Base-by-base conservation (phyloP, 2,797 vertebrate genomes). In the Hypotaenidia philippensis region DNA sequence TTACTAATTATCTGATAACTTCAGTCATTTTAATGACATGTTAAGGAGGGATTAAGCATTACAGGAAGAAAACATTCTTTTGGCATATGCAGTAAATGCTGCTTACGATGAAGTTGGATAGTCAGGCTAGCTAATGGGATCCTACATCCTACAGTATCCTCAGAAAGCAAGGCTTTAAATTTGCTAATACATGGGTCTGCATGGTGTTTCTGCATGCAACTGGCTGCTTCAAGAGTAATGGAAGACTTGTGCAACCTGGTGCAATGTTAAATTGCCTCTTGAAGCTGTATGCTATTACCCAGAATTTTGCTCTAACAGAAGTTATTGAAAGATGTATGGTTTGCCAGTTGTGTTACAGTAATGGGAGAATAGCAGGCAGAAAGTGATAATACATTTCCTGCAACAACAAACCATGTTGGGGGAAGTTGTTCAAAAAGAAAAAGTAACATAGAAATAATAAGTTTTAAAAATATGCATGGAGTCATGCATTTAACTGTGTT, bases 121-220 rank as follows among this genome's bases (percentile, higher is more conserved):
- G 20, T 71, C 14, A 79, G 36, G 29, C 21, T 41, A 23, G 9
- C 32, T 79, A 72, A 72, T 60, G 26, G 36, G 89, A 18, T 38
- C 29, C 63, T 41, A 6, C 45, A 25, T 50, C 50, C 23, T 83
- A 4, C 10, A 26, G 1, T 69, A 65, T 57, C 82, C 84, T 87
- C 66, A 82, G 29, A 64, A 81, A 16, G 27, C 32, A 56, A 27
- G 15, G 20, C 59, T 55, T 32, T 55, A 55, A 4, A 18, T 53
- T 34, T 71, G 41, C 31, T 31, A 7, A 3, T 38, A 10, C 4
- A 0, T 1, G 6, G 9, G 11, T 59, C 38, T 65, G 2, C 0
- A 0, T 69, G 66, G 16, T 50, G 10, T 78, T 80, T 26, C 44
- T 82, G 55, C 49, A 10, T n/a, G 69, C 65, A 78, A 17, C 50